Base-by-base conservation (phyloP, 2,113 vertebrate species). In the Passer montanus region DNA sequence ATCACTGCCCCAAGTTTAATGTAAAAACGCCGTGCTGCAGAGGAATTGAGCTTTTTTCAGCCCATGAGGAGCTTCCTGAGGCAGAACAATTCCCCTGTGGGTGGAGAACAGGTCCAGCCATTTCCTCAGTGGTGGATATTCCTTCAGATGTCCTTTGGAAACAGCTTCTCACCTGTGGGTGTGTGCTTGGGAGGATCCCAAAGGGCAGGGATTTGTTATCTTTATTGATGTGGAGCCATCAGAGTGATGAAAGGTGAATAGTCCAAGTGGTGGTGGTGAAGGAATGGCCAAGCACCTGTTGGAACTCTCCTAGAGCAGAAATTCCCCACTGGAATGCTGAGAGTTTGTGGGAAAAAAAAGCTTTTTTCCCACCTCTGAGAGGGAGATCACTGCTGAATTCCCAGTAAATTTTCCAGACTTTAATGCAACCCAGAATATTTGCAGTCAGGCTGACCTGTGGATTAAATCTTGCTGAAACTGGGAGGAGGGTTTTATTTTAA, bases 151-250 rank as follows among this genome's bases (percentile, higher is more conserved):
- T 56, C 47, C 37, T 39, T 31, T 15, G 24, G 3, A 41, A 59
- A 14, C 5, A 3, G 3, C 11, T 1, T 19, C 24, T 33, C 21
- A 30, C 37, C 52, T n/a, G 1, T 2, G 20, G 12, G 10, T 28
- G 9, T 22, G 39, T 60, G 43, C 89, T 64, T 20, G 1, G 70
- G 60, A 67, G 77, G 62, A 60, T 95, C 73, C 41, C 52, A 11
- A 13, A 33, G 63, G 11, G 30, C 46, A 73, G 31, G 30, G 13
- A 17, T 43, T 8, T 1, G 0, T 78, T 75, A 58, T 50, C 53
- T 50, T 82, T 55, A n/a, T 52, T 76, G 84, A 11, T 68, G 31
- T 2, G 8, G 63, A 74, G 3, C 53, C 4, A 1, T 27, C 28
- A 5, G 12, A 8, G 46, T 1, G 23, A 15, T 8, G 69, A 73